Base-by-base conservation (phyloP, 2,113 vertebrate species). In the Isichthys henryi region DNA sequence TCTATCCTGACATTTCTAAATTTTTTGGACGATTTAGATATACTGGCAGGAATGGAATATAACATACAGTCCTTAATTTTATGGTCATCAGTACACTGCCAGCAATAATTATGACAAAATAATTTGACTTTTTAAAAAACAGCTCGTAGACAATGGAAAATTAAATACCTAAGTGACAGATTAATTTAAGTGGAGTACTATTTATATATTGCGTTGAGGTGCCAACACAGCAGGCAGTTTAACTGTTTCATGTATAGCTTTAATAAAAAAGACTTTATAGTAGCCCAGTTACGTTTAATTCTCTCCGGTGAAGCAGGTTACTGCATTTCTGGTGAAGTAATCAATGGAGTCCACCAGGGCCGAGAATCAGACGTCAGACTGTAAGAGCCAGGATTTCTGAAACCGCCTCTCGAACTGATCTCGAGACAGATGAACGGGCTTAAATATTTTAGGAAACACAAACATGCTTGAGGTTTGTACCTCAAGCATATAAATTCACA, bases 371-470 rank as follows among this genome's bases (percentile, higher is more conserved):
- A 31, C 62, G 13, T 70, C 31, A 70, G n/a, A 70, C 10, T 31
- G 62, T 27, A 70, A 10, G 62, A 70, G n/a, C 62, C n/a, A 70
- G n/a, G n/a, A 70, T 31, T 70, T 70, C 62, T 31, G 62, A 70
- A 70, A 70, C n/a, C 10, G 62, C n/a, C n/a, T 13, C 62, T 31
- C n/a, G 10, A 70, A 11, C n/a, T 70, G 62, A 70, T 70, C 62
- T 70, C 1, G n/a, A 66, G n/a, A 66, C 8, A 66, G n/a, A 66
- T 7, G 39, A 48, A 84, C 23, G 8, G 82, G 19, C n/a, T 84
- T 84, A n/a, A 43, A 84, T 84, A 84, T 84, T 84, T 21, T 84
- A 74, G 31, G 74, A 82, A 89, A 88, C 89, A 85, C 70, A 52
- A 89, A 70, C 82, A 56, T 49, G 7, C 45, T 50, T 89, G 66